Evolutionary conservation across 1,140 invertebrate species (phyloP).

Genomic region (Drosophila dunni): DNA sequence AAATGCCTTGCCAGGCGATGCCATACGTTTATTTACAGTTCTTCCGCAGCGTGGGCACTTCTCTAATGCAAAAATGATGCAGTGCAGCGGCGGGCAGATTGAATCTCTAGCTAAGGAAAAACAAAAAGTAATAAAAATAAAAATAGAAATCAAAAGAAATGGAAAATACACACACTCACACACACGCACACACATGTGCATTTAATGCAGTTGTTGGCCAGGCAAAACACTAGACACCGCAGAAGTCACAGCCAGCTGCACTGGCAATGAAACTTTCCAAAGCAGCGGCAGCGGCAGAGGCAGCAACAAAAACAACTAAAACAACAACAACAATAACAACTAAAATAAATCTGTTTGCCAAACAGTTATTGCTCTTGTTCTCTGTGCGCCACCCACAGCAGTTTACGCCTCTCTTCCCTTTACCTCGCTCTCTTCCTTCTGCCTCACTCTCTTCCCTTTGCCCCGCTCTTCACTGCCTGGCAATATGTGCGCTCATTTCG

Average conservation of each 20-base stretch:
- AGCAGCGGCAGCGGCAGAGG: constrained; percentile 3
- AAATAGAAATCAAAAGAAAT: too few species aligned
- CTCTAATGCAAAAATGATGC: constrained; percentile 82
- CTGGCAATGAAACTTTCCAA: constrained; percentile 72
- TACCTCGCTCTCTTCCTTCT: too few species aligned
- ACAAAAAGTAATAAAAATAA: not conserved
- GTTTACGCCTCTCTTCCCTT: constrained; percentile 23
- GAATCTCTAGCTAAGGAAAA: constrained; percentile 17
- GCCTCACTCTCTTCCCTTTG: too few species aligned
- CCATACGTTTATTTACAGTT: constrained; percentile 72
- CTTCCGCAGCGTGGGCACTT: constrained; percentile 65
- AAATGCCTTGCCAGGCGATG: constrained; percentile 18
- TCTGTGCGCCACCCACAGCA: constrained; percentile 43
- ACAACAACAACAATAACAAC: constrained; percentile 37
- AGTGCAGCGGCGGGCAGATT: constrained; percentile 61
- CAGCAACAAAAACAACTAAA: constrained; percentile 4
- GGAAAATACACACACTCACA: too few species aligned
- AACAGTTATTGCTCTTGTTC: constrained; percentile 81
- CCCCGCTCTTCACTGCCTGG: constrained; percentile 15
- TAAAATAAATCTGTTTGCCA: constrained; percentile 82
- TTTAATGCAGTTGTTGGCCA: constrained; percentile 55
- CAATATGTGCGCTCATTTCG: constrained; percentile 75
- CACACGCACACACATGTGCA: constrained; percentile 37
- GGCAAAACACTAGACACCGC: not conserved
- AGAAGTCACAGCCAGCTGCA: constrained; percentile 28